Evolutionary conservation across 1,140 invertebrate species (phyloP).

Genomic region (Copidosoma floridanum): DNA sequence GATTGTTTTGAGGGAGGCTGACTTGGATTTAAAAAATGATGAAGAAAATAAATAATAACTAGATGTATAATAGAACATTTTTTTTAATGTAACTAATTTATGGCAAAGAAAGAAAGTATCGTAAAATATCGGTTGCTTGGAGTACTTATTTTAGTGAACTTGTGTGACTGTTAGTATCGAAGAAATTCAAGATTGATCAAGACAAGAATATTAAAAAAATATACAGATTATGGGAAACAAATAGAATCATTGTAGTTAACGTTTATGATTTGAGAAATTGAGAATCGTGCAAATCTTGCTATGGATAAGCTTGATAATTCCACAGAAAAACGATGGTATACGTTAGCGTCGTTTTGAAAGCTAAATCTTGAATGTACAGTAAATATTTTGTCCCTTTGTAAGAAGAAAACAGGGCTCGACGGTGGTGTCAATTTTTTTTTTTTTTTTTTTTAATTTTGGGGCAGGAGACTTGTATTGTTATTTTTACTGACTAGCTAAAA

Average conservation of each 20-base stretch:
- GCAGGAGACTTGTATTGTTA: not conserved
- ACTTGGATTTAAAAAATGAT: too few species aligned
- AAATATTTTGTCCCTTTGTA: conserved; percentile 18
- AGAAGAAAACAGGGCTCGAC: conserved; percentile 11
- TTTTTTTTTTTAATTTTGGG: too few species aligned
- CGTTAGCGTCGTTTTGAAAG: conserved; percentile 8
- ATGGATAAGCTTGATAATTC: conserved; percentile 14
- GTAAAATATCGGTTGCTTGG: conserved; percentile 38
- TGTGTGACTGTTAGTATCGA: conserved; percentile 11
- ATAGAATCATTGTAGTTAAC: conserved; percentile 29
- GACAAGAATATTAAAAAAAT: conserved; percentile 17
- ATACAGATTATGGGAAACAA: conserved; percentile 25
- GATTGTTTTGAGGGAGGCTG: conserved; percentile 43
- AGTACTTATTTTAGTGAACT: conserved; percentile 41
- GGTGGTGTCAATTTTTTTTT: conserved; percentile 4
- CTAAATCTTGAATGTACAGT: conserved; percentile 19
- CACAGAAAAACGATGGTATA: conserved; percentile 11
- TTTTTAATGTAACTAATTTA: conserved; percentile 57
- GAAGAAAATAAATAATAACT: conserved; percentile 48
- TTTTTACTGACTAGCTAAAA: conserved; percentile 22
- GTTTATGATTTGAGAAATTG: conserved; percentile 24
- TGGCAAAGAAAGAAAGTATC: conserved; percentile 38
- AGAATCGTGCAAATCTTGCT: conserved; percentile 11
- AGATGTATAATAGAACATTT: conserved; percentile 53
- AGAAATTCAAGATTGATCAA: too few species aligned